phyloP scores from a whole-genome alignment of 2,113 vertebrate species.

The Quiscalus mexicanus region DNA sequence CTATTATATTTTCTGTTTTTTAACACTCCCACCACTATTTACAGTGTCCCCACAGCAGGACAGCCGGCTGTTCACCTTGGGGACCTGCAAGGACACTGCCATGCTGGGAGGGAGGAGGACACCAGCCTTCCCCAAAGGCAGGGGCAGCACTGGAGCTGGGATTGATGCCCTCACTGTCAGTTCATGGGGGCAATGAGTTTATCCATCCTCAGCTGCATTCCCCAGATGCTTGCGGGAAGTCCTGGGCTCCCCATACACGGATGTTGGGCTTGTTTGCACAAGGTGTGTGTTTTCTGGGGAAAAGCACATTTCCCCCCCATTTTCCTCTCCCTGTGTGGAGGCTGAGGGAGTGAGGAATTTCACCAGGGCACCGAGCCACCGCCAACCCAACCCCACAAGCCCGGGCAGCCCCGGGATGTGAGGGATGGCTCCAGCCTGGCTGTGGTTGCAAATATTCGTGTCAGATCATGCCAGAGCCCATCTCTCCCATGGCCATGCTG shows the following conservation, averaged over 20 bases:
- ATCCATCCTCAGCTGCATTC: not conserved
- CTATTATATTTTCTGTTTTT: not conserved
- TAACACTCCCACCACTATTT: conserved; percentile 13
- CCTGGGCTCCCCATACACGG: not conserved
- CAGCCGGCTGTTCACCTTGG: not conserved
- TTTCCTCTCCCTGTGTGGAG: accelerated
- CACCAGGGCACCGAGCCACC: not conserved
- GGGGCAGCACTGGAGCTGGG: not conserved
- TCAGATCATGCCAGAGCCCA: conserved; percentile 4
- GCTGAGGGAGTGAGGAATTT: not conserved
- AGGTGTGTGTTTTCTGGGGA: not conserved
- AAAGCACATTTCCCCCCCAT: not conserved
- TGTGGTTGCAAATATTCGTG: not conserved
- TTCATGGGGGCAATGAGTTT: not conserved
- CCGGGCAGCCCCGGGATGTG: not conserved
- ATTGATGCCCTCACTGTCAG: accelerated
- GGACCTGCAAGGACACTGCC: not conserved
- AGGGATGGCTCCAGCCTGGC: conserved; percentile 33
- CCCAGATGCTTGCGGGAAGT: accelerated
- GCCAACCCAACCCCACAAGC: not conserved
- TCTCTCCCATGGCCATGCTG: not conserved
- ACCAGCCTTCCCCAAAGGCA: accelerated
- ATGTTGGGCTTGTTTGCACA: not conserved
- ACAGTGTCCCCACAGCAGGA: conserved; percentile 7
- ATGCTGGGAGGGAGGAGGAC: accelerated